Percentiles rank a stretch among this genome's conserved stretches.
Evolutionary conservation across 2,797 vertebrate genomes (phyloP).

Genomic region (Sebastes vulpes): DNA sequence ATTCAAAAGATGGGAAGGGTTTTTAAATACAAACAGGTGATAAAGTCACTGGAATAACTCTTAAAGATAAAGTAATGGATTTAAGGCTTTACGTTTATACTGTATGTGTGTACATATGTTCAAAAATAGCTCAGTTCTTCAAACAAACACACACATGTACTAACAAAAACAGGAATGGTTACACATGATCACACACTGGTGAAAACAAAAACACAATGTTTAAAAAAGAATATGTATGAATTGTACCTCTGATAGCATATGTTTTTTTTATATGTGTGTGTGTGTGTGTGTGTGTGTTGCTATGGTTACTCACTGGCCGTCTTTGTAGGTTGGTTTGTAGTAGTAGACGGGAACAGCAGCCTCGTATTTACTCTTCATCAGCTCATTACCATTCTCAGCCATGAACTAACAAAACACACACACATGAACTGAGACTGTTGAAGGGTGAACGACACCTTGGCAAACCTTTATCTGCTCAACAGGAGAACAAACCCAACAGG

Average conservation of each 20-base stretch:
- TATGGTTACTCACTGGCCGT: constrained; percentile 90
- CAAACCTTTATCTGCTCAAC: background rate
- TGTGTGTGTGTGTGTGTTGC: background rate
- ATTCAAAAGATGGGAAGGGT: too few relatives aligned
- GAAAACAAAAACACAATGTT: background rate
- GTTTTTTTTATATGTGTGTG: background rate
- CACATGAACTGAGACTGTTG: background rate
- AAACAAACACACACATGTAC: background rate
- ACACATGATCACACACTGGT: background rate
- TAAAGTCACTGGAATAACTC: too few relatives aligned
- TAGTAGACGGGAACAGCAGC: constrained; percentile 90
- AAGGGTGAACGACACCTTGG: background rate
- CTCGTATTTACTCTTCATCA: constrained; percentile 88
- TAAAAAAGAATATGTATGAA: background rate
- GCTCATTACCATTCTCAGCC: constrained; percentile 87
- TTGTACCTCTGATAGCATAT: background rate
- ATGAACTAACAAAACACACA: constrained; percentile 85
- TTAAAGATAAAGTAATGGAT: too few relatives aligned
- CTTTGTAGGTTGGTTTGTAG: constrained; percentile 90
- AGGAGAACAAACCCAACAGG: background rate
- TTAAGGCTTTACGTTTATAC: too few relatives aligned
- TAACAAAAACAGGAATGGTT: too few relatives aligned
- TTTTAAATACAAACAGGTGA: too few relatives aligned
- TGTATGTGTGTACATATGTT: too few relatives aligned
- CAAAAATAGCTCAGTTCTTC: too few relatives aligned